Conservation (phyloP, 2,888 invertebrate genomes). For the Epinotia ramella region DNA sequence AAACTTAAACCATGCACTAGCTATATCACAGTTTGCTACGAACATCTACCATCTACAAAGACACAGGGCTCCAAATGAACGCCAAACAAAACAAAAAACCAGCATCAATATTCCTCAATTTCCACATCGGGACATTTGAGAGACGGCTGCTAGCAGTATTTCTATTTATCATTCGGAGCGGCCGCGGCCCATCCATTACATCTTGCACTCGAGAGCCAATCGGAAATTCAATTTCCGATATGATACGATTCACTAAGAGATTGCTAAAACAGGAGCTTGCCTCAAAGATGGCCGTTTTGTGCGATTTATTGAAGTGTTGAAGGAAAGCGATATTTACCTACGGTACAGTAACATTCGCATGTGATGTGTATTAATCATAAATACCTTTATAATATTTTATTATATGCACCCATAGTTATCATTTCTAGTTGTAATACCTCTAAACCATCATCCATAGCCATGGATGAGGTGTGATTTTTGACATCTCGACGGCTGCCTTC, state of each 20-base stretch:
- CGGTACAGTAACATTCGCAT: too few relatives aligned
- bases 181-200: constrained; percentile 67
- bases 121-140: constrained; percentile 51
- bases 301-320: constrained; percentile 11
- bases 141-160: constrained; percentile 55
- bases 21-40: too few relatives aligned
- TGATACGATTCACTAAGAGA: constrained; percentile 79
- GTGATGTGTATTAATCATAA: too few relatives aligned
- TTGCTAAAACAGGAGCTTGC: constrained; percentile 63
- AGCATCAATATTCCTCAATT: constrained; percentile 63
- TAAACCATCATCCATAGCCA: not conserved
- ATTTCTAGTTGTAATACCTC: not conserved
- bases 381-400: too few relatives aligned
- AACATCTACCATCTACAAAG: not conserved
- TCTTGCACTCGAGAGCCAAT: constrained; percentile 70
- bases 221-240: constrained; percentile 83
- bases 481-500: too few relatives aligned
- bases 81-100: constrained; percentile 54
- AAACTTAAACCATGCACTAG: too few relatives aligned
- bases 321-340: constrained; percentile 15
- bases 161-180: constrained; percentile 68
- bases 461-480: too few relatives aligned
- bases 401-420: not conserved
- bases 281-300: constrained; percentile 53
- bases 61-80: constrained; percentile 49